Evolutionary conservation across 2,888 invertebrate genomes (phyloP), one percentile per base, ranked within the genome.

Genomic region (Drosophila paranaensis): DNA sequence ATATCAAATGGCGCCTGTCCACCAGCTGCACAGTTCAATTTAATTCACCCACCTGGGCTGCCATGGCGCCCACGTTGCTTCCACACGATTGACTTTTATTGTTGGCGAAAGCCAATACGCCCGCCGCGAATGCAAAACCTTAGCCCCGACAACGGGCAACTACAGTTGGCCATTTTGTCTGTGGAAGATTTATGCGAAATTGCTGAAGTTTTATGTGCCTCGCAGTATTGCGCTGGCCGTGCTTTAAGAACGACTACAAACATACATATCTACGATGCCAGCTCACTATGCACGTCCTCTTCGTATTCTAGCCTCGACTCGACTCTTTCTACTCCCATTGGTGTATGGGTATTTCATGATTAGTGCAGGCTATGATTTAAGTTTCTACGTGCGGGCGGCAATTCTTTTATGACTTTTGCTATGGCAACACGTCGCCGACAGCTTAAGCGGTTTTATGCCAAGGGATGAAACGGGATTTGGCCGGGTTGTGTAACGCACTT

Each of bases 161-260:
- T 81, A 77, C 78, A 77, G 82, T 85, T 89, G 86, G 82, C 86
- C 89, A 85, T 89, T 85, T 89, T 85, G 88, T 89, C 89, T 77
- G 86, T 50, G 27, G 43, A 51, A 79, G 84, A 85, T 85, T 85
- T 85, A 85, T 88, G 88, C 66, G 74, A 88, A 82, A 79, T 85
- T 79, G 71, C 72, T 69, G 62, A 70, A 72, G 84, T 77, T 88
- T 84, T 89, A 85, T 79, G 89, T 69, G 74, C 64, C 72, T 68
- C 62, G 79, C 68, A 20, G 71, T 55, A 71, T 71, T 76, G 62
- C 57, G 56, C 37, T 62, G 57, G 56, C 76, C 40, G 20, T 71
- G 76, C 72, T 80, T 79, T 72, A 75, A 76, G 77, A 69, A 48
- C 10, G 35, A n/a, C 50, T 16, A 33, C 50, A 30, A 2, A n/a